These are phyloP conservation scores for Narcine bancroftii DNA, from an alignment of 2,113 vertebrate species.

Conservation along the genomic window DNA sequence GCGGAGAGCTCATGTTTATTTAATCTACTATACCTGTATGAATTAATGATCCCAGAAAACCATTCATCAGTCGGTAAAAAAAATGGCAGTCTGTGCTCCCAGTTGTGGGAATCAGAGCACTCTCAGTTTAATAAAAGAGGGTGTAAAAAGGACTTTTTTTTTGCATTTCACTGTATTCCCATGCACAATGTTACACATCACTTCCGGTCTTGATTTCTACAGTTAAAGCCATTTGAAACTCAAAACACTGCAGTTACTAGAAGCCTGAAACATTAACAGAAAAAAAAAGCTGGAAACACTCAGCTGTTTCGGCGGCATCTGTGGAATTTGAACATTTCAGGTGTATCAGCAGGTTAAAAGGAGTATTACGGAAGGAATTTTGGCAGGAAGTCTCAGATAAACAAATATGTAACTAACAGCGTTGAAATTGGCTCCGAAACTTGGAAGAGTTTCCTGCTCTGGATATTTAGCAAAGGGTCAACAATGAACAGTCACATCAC, in stretches of 20 bases:
- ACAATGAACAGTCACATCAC: background rate
- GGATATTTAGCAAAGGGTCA: background rate
- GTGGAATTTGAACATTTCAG: slow-evolving; percentile 76
- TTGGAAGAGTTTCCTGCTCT: background rate
- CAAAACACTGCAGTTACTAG: too few relatives aligned
- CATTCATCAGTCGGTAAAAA: slow-evolving; percentile 48
- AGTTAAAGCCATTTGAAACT: slow-evolving; percentile 64
- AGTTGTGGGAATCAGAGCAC: slow-evolving; percentile 49
- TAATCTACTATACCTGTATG: slow-evolving; percentile 46
- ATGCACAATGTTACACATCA: slow-evolving; percentile 64
- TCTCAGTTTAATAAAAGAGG: slow-evolving; percentile 53
- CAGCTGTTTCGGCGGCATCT: too few relatives aligned
- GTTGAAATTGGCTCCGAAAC: background rate
- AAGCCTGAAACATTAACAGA: too few relatives aligned
- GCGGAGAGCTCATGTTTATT: slow-evolving; percentile 36
- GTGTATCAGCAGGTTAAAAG: slow-evolving; percentile 49
- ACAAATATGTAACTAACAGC: background rate
- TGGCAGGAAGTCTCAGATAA: background rate
- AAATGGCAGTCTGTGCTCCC: slow-evolving; percentile 51
- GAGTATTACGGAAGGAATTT: background rate
- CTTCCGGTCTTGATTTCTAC: slow-evolving; percentile 59
- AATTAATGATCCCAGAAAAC: slow-evolving; percentile 62
- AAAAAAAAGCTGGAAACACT: too few relatives aligned
- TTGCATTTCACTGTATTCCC: slow-evolving; percentile 56
- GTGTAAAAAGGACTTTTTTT: slow-evolving; percentile 43